Evolutionary conservation across 1,140 invertebrate genomes (phyloP), one percentile per base, ranked within the genome.

Genomic region (Batillaria attramentaria): DNA sequence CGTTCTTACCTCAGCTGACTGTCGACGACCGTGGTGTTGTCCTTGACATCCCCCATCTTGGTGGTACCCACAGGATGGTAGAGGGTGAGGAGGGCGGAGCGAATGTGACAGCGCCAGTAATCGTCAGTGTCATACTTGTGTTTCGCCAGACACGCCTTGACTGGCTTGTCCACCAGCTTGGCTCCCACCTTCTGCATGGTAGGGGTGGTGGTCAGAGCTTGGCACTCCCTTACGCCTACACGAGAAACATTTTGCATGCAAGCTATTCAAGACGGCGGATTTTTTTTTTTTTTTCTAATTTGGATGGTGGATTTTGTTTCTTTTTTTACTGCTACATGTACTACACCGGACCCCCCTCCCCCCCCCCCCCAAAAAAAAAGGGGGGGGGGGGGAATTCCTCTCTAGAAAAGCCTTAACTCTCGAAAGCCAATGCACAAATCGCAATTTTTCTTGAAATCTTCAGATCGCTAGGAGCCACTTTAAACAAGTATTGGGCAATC

Each of bases 11-110:
- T 90, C 4, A 92, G 90, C 84, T 95, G 93, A 18, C 95, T 94
- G 90, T 98, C 97, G 0, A 98, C 97, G 0, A 98, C 97, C 0
- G 96, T 95, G 4, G 94, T 93, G 20, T 93, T 92, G 87, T 97
- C 96, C 93, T 94, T 95, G 68, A 94, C 94, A 0, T 95, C 95
- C 0, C 97, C 97, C 97, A 98, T 98, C 89, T 97, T 98, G 73
- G 95, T 95, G 0, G 96, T 97, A 0, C 96, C 96, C 0, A 96
- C 94, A 0, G 96, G 95, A 92, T 98, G 96, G 87, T 97, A 97
- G 62, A 95, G 93, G 0, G 96, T 97, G n/a, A 85, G 78, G 10
- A 88, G 82, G 18, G 85, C 86, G 31, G 84, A 79, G 37, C 86
- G 79, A 3, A 90, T 84, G 33, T 85, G 84, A 83, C 91, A 92